Base-by-base conservation (phyloP, 2,888 invertebrate genomes). In the Dryococelus australis region DNA sequence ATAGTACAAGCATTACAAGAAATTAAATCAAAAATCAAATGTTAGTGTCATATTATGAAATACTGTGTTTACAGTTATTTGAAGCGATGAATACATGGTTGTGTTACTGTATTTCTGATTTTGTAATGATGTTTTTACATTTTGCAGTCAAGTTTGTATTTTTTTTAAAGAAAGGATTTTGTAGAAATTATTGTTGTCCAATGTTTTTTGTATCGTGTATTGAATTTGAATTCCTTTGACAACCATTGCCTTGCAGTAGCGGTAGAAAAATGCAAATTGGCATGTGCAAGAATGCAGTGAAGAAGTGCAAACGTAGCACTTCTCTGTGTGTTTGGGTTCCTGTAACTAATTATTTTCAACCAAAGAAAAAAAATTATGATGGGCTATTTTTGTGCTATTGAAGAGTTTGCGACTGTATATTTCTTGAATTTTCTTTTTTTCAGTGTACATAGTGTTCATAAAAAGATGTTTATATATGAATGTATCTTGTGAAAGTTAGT, bases 331-430 rank as follows among this genome's bases (percentile, higher is more conserved):
- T 65, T 24, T 65, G 65, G 65, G 65, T 65, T 65, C 65, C n/a
- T 65, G 65, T n/a, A 65, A 65, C 20, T n/a, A 24, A n/a, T 65
- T 83, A 83, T 28, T 83, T 28, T 83, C 24, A 83, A 83, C 83
- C 43, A 83, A 83, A 43, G 43, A 83, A 28, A 43, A 12, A 35
- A 27, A 83, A 83, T 43, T 83, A 24, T 83, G 26, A 83, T 83
- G 12, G 43, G 43, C 43, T 83, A 83, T 35, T 28, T 83, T 83
- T 26, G 5, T 27, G 28, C 43, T 83, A 35, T 83, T 35, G 26
- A 43, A 83, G 43, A 83, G 24, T 83, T 27, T 83, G 13, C 20
- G 16, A 83, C 16, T 43, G 16, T 83, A 28, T 24, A 83, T 27
- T 83, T 65, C 65, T 65, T n/a, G 65, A 65, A 8, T n/a, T 51